Evolutionary conservation across 1,140 invertebrate genomes (phyloP).

Genomic region (Latrodectus geometricus): DNA sequence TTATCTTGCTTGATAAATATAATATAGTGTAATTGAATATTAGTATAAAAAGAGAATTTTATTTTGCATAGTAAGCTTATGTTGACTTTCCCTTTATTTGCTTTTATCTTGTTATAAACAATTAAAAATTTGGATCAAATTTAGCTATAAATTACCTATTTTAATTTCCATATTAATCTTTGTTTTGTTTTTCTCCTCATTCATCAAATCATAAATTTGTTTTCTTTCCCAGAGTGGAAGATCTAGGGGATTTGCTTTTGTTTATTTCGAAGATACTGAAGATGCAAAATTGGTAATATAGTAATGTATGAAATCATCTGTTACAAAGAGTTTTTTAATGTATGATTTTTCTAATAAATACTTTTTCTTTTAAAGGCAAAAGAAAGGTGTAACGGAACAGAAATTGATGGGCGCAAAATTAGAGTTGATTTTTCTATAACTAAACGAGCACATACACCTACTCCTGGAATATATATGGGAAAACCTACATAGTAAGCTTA

Average conservation of each 20-base stretch:
- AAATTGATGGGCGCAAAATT: constrained; percentile 92
- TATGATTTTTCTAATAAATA: background rate
- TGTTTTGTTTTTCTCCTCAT: background rate
- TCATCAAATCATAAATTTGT: background rate
- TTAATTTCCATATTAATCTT: background rate
- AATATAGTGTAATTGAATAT: too few species aligned
- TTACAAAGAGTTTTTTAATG: too few species aligned
- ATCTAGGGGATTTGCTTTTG: constrained; percentile 96
- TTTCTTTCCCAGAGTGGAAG: constrained; percentile 80
- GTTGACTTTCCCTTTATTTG: too few species aligned
- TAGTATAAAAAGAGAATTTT: too few species aligned
- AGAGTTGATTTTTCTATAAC: constrained; percentile 97
- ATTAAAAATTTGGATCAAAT: too few species aligned
- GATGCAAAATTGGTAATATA: constrained; percentile 82
- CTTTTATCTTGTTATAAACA: too few species aligned
- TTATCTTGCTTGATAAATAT: too few species aligned
- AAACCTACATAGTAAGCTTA: constrained; percentile 81
- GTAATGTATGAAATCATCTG: too few species aligned
- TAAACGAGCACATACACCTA: constrained; percentile 96
- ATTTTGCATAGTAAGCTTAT: too few species aligned
- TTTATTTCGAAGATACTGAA: constrained; percentile 90
- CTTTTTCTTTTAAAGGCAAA: constrained; percentile 79
- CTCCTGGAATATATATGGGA: constrained; percentile 98
- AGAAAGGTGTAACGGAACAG: constrained; percentile 90
- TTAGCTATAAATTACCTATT: background rate